These are phyloP conservation scores for Dipodomys merriami DNA, from an alignment of 2,113 vertebrate species.

Conservation along the genomic window DNA sequence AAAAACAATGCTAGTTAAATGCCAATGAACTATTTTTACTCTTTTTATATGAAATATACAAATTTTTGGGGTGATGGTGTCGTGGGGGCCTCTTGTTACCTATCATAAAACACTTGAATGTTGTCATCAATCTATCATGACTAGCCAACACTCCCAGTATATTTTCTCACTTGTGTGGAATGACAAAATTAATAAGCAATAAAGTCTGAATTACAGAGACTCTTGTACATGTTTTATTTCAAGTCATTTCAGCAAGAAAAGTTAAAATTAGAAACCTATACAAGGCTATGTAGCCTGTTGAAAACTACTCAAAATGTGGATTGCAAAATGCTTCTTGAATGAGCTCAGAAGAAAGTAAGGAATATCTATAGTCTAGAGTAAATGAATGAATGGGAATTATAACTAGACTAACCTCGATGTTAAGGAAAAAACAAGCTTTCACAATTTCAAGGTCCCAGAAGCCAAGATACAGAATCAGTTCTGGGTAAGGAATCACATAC, in stretches of 20 bases:
- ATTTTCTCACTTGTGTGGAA: constrained; percentile 71
- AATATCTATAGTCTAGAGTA: neutral
- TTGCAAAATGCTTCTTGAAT: neutral
- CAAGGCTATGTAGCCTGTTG: too few species aligned
- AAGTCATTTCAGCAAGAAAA: neutral
- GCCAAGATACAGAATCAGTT: too few species aligned
- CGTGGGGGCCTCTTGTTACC: constrained; percentile 33
- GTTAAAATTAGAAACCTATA: neutral
- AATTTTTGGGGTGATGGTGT: constrained; percentile 35
- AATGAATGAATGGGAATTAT: neutral
- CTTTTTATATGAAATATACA: constrained; percentile 70
- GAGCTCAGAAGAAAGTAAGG: neutral
- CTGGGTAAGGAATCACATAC: neutral
- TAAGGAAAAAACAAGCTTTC: neutral
- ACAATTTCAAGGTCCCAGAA: neutral
- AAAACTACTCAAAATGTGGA: neutral
- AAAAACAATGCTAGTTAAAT: constrained; percentile 69
- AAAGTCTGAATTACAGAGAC: constrained; percentile 55
- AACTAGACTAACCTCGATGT: neutral
- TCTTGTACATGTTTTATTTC: constrained; percentile 59
- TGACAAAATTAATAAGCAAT: constrained; percentile 72
- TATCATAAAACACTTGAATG: constrained; percentile 40
- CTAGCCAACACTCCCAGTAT: constrained; percentile 34
- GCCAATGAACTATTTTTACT: constrained; percentile 77
- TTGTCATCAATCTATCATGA: neutral